phyloP scores from a whole-genome alignment of 2,888 invertebrate species.

The Bursaphelenchus okinawaensis region DNA sequence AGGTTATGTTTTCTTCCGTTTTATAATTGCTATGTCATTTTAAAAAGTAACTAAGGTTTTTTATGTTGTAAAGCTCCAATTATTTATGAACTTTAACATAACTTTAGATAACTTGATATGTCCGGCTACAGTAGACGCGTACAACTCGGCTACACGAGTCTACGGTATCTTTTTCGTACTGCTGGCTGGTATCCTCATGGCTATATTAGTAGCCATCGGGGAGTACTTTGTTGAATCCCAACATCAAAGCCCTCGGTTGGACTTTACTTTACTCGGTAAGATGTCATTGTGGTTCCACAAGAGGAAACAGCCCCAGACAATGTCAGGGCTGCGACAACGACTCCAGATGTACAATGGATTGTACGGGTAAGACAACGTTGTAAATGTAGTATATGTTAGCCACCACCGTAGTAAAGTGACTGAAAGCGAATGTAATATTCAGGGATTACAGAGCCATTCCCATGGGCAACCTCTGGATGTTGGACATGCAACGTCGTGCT shows the following conservation, averaged over 20 bases:
- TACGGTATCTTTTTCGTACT: slow-evolving; percentile 54
- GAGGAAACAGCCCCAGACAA: slow-evolving; percentile 14
- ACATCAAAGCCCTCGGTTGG: slow-evolving; percentile 39
- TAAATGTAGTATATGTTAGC: not conserved
- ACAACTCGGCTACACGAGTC: slow-evolving; percentile 31
- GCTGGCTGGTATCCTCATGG: slow-evolving; percentile 46
- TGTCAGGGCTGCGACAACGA: slow-evolving; percentile 7
- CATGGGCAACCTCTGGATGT: not conserved
- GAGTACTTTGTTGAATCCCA: slow-evolving; percentile 50
- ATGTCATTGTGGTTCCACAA: slow-evolving; percentile 31
- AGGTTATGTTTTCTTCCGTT: too few relatives aligned
- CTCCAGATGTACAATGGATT: slow-evolving; percentile 2
- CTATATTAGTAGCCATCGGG: slow-evolving; percentile 43
- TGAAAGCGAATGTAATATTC: not conserved
- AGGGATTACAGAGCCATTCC: slow-evolving; percentile 9
- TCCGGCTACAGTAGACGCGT: slow-evolving; percentile 17
- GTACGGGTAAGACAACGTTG: not conserved
- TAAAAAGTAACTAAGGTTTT: too few relatives aligned
- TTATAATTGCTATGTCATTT: too few relatives aligned
- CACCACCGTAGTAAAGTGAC: not conserved
- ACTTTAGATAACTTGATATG: slow-evolving; percentile 21
- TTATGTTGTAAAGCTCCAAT: too few relatives aligned
- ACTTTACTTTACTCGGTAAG: slow-evolving; percentile 45
- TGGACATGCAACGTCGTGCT: slow-evolving; percentile 8
- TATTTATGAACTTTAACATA: not conserved